Base-by-base conservation (phyloP, 2,797 vertebrate genomes). In the Lagocephalus sceleratus region DNA sequence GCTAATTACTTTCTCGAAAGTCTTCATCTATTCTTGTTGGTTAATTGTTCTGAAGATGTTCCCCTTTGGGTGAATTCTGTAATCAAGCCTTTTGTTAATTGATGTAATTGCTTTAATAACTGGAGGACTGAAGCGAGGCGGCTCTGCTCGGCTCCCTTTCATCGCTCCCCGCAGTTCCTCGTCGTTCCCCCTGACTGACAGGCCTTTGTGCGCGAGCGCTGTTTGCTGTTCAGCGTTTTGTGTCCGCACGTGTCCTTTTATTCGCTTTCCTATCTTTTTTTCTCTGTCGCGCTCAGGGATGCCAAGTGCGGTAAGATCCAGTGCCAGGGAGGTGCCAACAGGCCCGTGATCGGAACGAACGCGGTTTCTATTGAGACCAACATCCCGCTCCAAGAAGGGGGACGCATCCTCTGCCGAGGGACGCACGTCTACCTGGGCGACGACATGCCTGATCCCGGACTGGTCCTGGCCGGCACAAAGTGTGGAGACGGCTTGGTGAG, bases 311-410 rank as follows among this genome's bases (percentile, higher is more conserved):
- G 97, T 9, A 99, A 99, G 81, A 99, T 98, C 73, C 97, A 99
- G 87, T 99, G 97, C 65, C 97, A 99, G 79, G 97, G 96, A 41
- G 97, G 97, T 57, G 95, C 97, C 29, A 98, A 91, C 74, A 88
- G 97, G 0, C 97, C 97, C 0, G 93, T 99, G 26, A 99, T 99
- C 0, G 97, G 97, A n/a, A 99, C 97, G 58, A 99, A 99, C 0
- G 97, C 97, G 0, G 97, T 99, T 49, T 99, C 96, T 78, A 99
- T 99, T 71, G 97, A 99, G 86, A 99, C 97, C 17, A 99, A 99
- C 55, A 99, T 99, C 87, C 95, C 96, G 0, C 91, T 96, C 1
- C 95, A 94, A 67, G 95, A 94, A 79, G 97, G 97, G 2, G 95
- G 97, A 0, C 93, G 92, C 19, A 95, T 99, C 49, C 89, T 99